Percentiles rank a stretch among this genome's conserved stretches.
Conservation (phyloP, 2,113 vertebrate species). For the Heterotilapia buettikoferi region DNA sequence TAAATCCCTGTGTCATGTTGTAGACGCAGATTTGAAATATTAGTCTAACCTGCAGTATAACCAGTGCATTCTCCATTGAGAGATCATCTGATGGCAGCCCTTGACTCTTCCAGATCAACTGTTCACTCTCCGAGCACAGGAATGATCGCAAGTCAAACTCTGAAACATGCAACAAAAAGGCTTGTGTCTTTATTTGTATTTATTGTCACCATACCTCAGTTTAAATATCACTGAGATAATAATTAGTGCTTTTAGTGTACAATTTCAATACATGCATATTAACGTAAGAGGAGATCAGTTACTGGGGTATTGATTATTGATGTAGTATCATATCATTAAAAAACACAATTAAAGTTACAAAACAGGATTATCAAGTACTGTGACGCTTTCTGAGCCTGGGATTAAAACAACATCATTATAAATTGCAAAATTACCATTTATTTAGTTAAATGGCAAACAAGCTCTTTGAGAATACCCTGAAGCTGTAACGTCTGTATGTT, state of each 20-base stretch:
- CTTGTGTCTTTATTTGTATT: not conserved
- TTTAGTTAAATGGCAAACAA: not conserved
- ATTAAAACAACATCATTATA: not conserved
- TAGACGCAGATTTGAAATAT: not conserved
- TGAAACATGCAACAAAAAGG: conserved; percentile 45
- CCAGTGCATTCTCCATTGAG: conserved; percentile 94
- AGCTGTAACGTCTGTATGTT: not conserved
- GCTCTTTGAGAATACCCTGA: not conserved
- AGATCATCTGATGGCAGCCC: conserved; percentile 96
- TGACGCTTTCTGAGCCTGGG: not conserved
- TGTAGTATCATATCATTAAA: not conserved
- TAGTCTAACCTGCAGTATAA: conserved; percentile 89
- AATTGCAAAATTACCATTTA: not conserved
- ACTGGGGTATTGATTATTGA: not conserved
- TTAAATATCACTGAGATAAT: not conserved
- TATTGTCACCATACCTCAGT: not conserved
- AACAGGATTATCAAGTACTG: not conserved
- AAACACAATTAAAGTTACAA: not conserved
- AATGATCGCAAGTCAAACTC: conserved; percentile 90
- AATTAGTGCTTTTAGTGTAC: not conserved
- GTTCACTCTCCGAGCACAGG: conserved; percentile 93
- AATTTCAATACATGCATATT: not conserved
- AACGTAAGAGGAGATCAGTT: not conserved
- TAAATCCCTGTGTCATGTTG: not conserved
- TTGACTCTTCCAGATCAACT: conserved; percentile 97